Conservation (phyloP, 2,888 invertebrate species). For the Mystacides longicornis region DNA sequence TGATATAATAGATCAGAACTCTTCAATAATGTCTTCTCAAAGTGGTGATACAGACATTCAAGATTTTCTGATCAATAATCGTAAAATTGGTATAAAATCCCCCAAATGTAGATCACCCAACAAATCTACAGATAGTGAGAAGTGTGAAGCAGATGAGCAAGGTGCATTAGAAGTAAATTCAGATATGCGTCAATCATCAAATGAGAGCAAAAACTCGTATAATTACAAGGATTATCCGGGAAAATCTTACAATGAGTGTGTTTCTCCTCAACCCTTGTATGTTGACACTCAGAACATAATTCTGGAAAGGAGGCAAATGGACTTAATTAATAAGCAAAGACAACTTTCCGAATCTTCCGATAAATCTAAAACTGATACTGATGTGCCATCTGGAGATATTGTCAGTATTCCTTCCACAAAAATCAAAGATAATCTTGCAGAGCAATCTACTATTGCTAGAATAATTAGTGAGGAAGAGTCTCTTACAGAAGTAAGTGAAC, state of each 20-base stretch:
- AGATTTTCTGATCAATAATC: slow-evolving; percentile 24
- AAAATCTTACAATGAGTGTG: slow-evolving; percentile 22
- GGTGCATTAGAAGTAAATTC: slow-evolving; percentile 41
- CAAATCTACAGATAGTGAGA: slow-evolving; percentile 26
- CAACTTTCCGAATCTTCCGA: slow-evolving; percentile 37
- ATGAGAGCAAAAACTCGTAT: slow-evolving; percentile 31
- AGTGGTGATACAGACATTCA: slow-evolving; percentile 13
- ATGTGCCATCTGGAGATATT: slow-evolving; percentile 32
- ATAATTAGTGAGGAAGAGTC: slow-evolving; percentile 63
- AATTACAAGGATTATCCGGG: slow-evolving; percentile 16
- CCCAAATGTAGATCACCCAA: slow-evolving; percentile 30
- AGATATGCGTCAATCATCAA: slow-evolving; percentile 40
- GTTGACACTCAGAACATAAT: slow-evolving; percentile 51
- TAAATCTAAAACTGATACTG: slow-evolving; percentile 31
- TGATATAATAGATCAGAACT: slow-evolving; percentile 44
- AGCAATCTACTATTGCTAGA: slow-evolving; percentile 30
- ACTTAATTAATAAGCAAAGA: slow-evolving; percentile 51
- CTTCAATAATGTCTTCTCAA: slow-evolving; percentile 37
- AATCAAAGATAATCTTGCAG: slow-evolving; percentile 41
- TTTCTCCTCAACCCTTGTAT: slow-evolving; percentile 28
- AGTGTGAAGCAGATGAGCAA: slow-evolving; percentile 36
- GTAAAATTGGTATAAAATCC: slow-evolving; percentile 28
- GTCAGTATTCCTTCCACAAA: slow-evolving; percentile 29
- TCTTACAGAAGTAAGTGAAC: slow-evolving; percentile 57
- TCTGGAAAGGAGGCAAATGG: slow-evolving; percentile 53